phyloP scores from a whole-genome alignment of 2,113 vertebrate genomes.

The Microcebus ravelobensis region DNA sequence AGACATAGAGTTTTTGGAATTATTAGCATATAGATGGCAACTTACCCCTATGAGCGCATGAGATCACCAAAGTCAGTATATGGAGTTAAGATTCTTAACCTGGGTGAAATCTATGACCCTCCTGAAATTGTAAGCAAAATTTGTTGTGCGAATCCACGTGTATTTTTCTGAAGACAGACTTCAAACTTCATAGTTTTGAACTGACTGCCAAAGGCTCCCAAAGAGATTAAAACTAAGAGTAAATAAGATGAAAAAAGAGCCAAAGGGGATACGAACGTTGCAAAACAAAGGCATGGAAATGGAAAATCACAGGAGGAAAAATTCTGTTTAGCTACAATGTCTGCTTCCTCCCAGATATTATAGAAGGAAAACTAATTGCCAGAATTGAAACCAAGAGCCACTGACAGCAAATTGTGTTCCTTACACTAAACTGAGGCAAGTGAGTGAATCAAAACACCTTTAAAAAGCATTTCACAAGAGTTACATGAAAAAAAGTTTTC shows the following conservation, averaged over 20 bases:
- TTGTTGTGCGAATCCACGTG: background rate
- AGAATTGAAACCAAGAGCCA: background rate
- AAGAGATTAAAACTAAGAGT: background rate
- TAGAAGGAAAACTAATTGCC: background rate
- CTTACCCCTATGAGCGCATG: background rate
- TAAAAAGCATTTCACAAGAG: background rate
- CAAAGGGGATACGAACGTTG: background rate
- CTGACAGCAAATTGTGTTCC: background rate
- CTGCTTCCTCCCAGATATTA: background rate
- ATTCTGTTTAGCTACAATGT: background rate
- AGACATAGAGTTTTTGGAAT: too few species aligned
- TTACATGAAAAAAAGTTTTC: background rate
- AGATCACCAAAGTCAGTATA: background rate
- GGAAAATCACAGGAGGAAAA: background rate
- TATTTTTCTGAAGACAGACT: background rate
- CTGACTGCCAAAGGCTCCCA: background rate
- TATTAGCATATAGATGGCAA: background rate
- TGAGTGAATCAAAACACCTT: constrained; percentile 9
- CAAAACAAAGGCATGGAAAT: background rate
- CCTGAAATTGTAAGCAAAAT: background rate
- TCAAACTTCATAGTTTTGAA: background rate
- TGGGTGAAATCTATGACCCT: background rate
- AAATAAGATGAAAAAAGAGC: background rate
- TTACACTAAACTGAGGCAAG: background rate
- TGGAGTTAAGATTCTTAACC: background rate